These are phyloP conservation scores for Acropternis orthonyx DNA, from an alignment of 2,797 vertebrate species.

Conservation along the genomic window DNA sequence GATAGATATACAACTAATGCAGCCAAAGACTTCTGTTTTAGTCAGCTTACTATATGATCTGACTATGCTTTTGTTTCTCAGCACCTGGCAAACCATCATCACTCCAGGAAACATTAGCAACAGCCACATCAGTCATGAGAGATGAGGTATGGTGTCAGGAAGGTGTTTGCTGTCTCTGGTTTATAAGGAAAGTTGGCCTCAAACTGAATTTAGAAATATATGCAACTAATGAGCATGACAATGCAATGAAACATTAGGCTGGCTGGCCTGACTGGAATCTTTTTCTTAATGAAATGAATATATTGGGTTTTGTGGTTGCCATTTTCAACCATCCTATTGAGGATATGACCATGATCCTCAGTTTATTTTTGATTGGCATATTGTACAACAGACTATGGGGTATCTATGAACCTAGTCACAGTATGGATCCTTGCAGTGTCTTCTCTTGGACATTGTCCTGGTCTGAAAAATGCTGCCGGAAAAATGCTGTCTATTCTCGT, in stretches of 20 bases:
- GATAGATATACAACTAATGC: not conserved
- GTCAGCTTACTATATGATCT: not conserved
- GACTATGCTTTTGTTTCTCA: not conserved
- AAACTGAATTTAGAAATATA: not conserved
- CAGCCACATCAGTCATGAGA: not conserved
- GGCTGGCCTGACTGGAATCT: not conserved
- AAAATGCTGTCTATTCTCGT: not conserved
- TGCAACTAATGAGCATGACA: not conserved
- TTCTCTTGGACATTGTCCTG: not conserved
- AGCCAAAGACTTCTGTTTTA: not conserved
- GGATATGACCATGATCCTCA: not conserved
- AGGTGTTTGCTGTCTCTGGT: not conserved
- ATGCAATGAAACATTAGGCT: not conserved
- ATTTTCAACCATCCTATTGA: not conserved
- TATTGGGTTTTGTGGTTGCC: not conserved
- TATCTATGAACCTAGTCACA: not conserved
- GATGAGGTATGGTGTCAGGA: not conserved
- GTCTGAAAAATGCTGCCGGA: not conserved
- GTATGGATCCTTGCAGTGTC: not conserved
- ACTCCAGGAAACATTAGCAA: not conserved
- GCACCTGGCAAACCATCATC: not conserved
- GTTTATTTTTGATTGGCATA: not conserved
- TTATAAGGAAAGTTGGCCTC: not conserved
- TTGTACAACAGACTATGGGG: fast-evolving
- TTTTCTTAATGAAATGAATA: not conserved